Percentiles rank a stretch among this genome's conserved stretches.
These are phyloP conservation scores for Athene cunicularia DNA, from an alignment of 2,113 vertebrate species.

Conservation along the genomic window DNA sequence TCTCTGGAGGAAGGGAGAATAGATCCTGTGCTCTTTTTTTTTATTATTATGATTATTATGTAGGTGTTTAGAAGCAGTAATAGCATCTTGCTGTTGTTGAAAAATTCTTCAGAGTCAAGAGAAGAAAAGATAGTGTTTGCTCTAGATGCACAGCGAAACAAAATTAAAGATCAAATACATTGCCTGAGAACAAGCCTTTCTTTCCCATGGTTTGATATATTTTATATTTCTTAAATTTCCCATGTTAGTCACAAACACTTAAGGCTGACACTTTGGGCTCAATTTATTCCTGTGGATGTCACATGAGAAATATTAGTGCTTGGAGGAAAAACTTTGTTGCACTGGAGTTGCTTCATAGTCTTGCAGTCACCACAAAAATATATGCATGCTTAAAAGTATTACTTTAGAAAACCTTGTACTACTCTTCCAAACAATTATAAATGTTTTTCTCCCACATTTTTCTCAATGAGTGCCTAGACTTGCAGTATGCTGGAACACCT, in stretches of 20 bases:
- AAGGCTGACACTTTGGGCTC: not conserved
- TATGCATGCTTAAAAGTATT: not conserved
- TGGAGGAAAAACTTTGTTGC: not conserved
- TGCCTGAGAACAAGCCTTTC: not conserved
- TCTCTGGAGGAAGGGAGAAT: not conserved
- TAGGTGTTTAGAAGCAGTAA: not conserved
- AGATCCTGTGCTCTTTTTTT: not conserved
- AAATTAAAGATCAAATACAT: not conserved
- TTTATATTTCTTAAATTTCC: conserved; percentile 36
- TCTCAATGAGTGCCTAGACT: not conserved
- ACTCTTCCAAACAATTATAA: not conserved
- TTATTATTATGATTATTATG: not conserved
- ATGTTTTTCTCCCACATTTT: not conserved
- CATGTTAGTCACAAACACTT: conserved; percentile 20
- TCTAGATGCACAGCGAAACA: not conserved
- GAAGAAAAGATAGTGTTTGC: not conserved
- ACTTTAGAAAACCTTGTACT: conserved; percentile 1
- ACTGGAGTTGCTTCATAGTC: not conserved
- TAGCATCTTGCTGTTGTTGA: not conserved
- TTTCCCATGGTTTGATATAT: not conserved
- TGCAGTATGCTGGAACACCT: not conserved
- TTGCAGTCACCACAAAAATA: conserved; percentile 17
- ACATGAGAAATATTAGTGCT: conserved; percentile 9
- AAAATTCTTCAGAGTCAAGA: not conserved
- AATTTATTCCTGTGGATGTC: conserved; percentile 8